Evolutionary conservation across 1,140 invertebrate species (phyloP).

Genomic region (Bombus soroeensis): DNA sequence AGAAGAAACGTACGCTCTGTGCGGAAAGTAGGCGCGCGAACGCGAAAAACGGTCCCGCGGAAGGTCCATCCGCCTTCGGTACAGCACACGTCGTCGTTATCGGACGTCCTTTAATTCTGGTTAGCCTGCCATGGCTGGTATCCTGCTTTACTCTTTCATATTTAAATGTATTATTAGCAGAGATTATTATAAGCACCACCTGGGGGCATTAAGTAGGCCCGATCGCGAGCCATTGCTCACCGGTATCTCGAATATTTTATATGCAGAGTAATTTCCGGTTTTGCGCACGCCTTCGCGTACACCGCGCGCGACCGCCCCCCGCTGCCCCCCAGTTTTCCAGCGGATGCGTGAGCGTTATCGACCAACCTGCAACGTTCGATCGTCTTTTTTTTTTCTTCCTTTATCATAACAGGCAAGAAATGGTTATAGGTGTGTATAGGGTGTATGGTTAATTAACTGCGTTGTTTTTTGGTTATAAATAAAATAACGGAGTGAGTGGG

Average conservation of each 20-base stretch:
- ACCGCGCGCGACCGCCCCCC: background rate
- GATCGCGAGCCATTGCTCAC: constrained; percentile 40
- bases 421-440: too few species aligned
- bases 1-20: background rate
- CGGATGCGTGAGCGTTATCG: constrained; percentile 35
- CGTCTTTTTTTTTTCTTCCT: background rate
- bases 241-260: constrained; percentile 42
- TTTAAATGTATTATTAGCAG: constrained; percentile 51
- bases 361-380: background rate
- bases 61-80: background rate
- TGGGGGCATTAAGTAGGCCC: constrained; percentile 9
- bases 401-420: too few species aligned
- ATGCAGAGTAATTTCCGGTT: constrained; percentile 42
- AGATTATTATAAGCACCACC: constrained; percentile 43
- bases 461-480: too few species aligned
- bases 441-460: too few species aligned
- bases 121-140: background rate
- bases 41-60: too few species aligned
- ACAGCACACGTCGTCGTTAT: constrained; percentile 2
- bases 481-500: too few species aligned
- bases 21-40: background rate
- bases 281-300: constrained; percentile 11
- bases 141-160: constrained; percentile 16
- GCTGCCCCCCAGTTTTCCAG: background rate
- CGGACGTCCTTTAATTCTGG: constrained; percentile 13